These are phyloP conservation scores for Megalops cyprinoides DNA, from an alignment of 2,797 vertebrate species.

Conservation along the genomic window DNA sequence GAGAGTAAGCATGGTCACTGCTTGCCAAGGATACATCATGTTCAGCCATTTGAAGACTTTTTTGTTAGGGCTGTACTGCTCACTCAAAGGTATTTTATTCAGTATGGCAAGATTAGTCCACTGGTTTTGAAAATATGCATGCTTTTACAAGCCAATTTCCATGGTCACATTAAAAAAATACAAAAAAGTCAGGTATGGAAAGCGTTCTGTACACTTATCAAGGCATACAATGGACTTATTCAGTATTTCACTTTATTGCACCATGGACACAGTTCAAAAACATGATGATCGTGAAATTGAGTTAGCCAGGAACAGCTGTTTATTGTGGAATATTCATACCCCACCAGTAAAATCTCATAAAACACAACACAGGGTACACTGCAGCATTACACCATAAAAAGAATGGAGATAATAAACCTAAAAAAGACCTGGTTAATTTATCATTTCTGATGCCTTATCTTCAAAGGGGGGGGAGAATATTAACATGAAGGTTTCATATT, in stretches of 20 bases:
- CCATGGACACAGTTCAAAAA: background rate
- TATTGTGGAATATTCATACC: background rate
- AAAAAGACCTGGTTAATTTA: background rate
- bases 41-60: background rate
- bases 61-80: background rate
- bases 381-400: background rate
- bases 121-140: no score
- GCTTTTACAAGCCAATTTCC: no score
- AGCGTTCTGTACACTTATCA: background rate
- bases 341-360: constrained; percentile 2
- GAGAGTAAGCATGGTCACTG: background rate
- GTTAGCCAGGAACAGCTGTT: background rate
- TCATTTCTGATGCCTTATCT: background rate
- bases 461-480: background rate
- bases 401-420: background rate
- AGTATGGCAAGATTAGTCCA: background rate
- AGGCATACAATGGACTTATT: background rate
- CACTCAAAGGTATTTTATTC: background rate
- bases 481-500: no score
- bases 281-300: background rate
- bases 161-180: no score
- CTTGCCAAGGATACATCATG: background rate
- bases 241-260: background rate
- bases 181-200: background rate
- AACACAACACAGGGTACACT: background rate